These are phyloP conservation scores for Heliothis subflexa DNA, from an alignment of 1,140 invertebrate genomes.

Conservation along the genomic window DNA sequence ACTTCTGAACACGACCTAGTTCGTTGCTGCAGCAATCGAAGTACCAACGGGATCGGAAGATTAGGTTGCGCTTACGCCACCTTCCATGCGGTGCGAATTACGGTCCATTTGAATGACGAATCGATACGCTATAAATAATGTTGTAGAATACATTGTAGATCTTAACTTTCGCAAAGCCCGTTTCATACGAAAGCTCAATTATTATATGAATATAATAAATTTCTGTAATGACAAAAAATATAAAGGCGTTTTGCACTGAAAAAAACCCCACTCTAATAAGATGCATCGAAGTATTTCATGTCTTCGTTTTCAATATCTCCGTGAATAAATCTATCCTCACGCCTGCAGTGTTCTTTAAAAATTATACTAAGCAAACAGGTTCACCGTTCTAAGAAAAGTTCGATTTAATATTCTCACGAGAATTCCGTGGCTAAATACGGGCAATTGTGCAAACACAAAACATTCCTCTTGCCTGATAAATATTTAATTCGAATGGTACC, in stretches of 20 bases:
- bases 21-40: constrained; percentile 1
- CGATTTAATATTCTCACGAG: constrained; percentile 36
- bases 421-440: constrained; percentile 34
- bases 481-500: constrained; percentile 42
- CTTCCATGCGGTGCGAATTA: neutral
- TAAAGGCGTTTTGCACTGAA: neutral
- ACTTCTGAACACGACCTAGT: constrained; percentile 15
- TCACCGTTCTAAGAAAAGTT: constrained; percentile 26
- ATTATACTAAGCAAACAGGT: constrained; percentile 23
- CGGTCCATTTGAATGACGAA: constrained; percentile 11
- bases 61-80: constrained; percentile 11
- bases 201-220: no score
- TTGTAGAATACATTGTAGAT: neutral
- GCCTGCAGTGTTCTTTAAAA: neutral
- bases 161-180: neutral
- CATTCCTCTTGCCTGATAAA: constrained; percentile 42
- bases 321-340: neutral
- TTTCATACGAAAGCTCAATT: no score
- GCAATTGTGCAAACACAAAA: constrained; percentile 43
- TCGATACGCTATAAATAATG: neutral
- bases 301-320: neutral
- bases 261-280: neutral
- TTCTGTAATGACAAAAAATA: neutral
- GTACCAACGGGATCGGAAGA: constrained; percentile 21
- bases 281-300: no score